Conservation (phyloP, 2,888 invertebrate genomes). For the Galeopsomyia nigrocyanea region DNA sequence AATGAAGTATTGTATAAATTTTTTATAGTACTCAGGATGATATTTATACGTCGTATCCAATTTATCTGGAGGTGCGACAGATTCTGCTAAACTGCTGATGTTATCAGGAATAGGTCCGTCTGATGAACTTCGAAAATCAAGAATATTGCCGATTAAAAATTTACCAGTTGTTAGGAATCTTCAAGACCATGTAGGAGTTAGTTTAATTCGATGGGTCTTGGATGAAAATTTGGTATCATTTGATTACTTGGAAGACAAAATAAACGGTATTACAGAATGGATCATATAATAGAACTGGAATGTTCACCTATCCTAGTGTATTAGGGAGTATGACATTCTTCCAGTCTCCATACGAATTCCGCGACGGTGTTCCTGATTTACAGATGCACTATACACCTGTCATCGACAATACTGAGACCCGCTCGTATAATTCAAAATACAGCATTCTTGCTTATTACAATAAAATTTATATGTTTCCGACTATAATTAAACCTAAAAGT, state of each 20-base stretch:
- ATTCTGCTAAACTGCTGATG: constrained; percentile 92
- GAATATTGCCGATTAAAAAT: no score
- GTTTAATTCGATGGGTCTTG: no score
- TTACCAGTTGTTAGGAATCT: neutral
- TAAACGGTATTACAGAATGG: neutral
- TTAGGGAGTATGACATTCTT: constrained; percentile 5
- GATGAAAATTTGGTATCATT: neutral
- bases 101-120: constrained; percentile 87
- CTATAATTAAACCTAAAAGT: constrained; percentile 12
- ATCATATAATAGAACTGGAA: neutral
- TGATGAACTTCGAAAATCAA: neutral
- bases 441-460: constrained; percentile 9
- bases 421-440: neutral
- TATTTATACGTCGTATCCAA: no score
- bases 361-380: constrained; percentile 21
- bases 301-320: neutral
- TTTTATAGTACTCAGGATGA: no score
- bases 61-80: constrained; percentile 92
- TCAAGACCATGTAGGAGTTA: no score
- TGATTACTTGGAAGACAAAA: no score
- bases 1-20: no score
- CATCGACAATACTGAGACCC: neutral
- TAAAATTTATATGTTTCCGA: neutral
- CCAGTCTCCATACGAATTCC: constrained; percentile 5
- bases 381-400: neutral